Base-by-base conservation (phyloP, 2,797 vertebrate species). In the Ctenopoma kingsleyae region DNA sequence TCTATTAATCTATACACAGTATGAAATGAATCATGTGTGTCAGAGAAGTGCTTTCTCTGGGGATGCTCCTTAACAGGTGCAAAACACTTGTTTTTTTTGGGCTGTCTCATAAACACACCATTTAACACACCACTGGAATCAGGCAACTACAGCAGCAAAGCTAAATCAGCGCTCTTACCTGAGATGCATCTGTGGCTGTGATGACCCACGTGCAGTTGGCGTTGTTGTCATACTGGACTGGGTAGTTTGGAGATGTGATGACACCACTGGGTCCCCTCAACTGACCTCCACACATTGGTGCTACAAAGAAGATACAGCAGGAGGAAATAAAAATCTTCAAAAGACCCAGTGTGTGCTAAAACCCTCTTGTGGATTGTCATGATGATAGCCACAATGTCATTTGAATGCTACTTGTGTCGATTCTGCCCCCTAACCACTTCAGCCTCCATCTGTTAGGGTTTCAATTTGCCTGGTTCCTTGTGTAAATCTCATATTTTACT, bases 181-280 rank as follows among this genome's bases (percentile, higher is more conserved):
- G 99, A 27, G 95, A 92, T 0, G 91, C 91, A 67, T 99, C 97
- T 41, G 97, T 94, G 0, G 97, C 96, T 0, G 96, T 96, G 93
- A 99, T 98, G 90, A 99, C 93, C 98, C 98, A 99, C 44, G 98
- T 96, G 35, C 98, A 99, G 92, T 98, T 98, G 30, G 98, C 97
- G 0, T 99, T 99, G 94, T 98, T 99, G 89, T 99, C 98, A 2
- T 99, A 99, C 46, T 99, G 98, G 54, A 99, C 97, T 0, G 98
- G 98, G 80, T 97, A 99, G 91, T 99, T 99, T 47, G 98, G 98
- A 43, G 98, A 99, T 0, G 98, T 98, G 87, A 99, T 97, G 87
- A 97, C 90, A 0, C 98, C 98, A 0, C 90, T 95, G 54, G 98
- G 98, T 1, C 98, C 98, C 49, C 95, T 95, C 40, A 99, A 87